Base-by-base conservation (phyloP, 2,113 vertebrate genomes). In the Asarcornis scutulata region DNA sequence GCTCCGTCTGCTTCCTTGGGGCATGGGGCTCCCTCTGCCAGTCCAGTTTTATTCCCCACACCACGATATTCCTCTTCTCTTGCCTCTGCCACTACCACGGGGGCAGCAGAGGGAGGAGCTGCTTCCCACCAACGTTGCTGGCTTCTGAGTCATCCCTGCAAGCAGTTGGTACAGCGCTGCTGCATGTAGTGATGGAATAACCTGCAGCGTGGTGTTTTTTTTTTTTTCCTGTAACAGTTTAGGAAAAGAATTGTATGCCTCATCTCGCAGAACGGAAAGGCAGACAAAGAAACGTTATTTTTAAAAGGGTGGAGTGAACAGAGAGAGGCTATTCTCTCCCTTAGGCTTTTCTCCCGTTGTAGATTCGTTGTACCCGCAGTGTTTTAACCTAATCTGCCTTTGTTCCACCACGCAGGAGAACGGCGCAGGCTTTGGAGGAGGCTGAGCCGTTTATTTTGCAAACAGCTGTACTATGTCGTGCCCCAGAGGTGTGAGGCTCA, bases 401-500 rank as follows among this genome's bases (percentile, higher is more conserved):
- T 92, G 64, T 81, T 92, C 83, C 13, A 11, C 31, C 14, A 12
- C 68, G 53, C 9, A 63, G 14, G 46, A 62, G 86, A 81, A 11
- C 74, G 48, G 2, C 3, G 7, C 32, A 58, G 40, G 48, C 66
- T 88, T 68, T 74, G 66, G 66, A 68, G 76, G 59, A 63, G 25
- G 14, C 14, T 0, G 5, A 64, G 64, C 69, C 0, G 0, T 66
- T 73, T 48, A 13, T 21, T 83, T 31, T 62, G 40, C 55, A 58
- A 75, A 32, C 82, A 83, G 86, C 92, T 92, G 74, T 62, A 55
- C 59, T 46, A 31, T 38, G 50, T 73, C 4, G 1, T 81, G 69
- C 53, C 92, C 83, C 89, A 80, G 92, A 90, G 86, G 78, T 84
- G 86, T 55, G 83, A 84, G 68, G 74, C 83, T 72, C 73, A 81